These are phyloP conservation scores for Odontophorus gujanensis DNA, from an alignment of 2,113 vertebrate species.

Conservation along the genomic window DNA sequence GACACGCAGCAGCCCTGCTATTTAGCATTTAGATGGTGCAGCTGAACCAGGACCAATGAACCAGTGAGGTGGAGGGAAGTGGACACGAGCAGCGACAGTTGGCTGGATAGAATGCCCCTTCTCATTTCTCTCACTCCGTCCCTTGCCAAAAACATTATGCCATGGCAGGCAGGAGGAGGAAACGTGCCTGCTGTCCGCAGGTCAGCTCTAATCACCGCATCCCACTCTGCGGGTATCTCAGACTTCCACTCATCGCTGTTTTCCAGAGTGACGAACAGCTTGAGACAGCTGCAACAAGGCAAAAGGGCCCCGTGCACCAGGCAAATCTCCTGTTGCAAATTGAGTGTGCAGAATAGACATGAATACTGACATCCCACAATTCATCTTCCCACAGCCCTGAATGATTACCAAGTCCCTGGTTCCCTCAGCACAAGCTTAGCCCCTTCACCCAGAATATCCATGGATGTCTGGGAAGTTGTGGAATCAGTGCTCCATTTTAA, in stretches of 20 bases:
- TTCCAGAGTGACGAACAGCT: neutral
- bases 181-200: neutral
- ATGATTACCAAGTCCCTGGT: neutral
- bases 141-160: conserved; percentile 18
- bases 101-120: conserved; percentile 32
- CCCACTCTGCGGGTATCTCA: neutral
- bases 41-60: neutral
- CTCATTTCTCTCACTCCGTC: neutral
- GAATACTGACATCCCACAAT: neutral
- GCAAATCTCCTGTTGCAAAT: neutral
- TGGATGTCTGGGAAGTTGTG: neutral
- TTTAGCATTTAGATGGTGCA: conserved; percentile 20
- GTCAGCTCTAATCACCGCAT: neutral
- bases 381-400: neutral
- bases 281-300: neutral
- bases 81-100: neutral
- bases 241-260: neutral
- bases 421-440: fast-evolving
- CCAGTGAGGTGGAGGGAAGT: neutral
- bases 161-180: neutral
- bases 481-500: neutral
- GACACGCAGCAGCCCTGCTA: neutral
- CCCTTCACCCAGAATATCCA: neutral
- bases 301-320: neutral
- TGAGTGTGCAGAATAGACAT: neutral